Evolutionary conservation across 2,113 vertebrate species (phyloP).

Genomic region (Actenoides hombroni): DNA sequence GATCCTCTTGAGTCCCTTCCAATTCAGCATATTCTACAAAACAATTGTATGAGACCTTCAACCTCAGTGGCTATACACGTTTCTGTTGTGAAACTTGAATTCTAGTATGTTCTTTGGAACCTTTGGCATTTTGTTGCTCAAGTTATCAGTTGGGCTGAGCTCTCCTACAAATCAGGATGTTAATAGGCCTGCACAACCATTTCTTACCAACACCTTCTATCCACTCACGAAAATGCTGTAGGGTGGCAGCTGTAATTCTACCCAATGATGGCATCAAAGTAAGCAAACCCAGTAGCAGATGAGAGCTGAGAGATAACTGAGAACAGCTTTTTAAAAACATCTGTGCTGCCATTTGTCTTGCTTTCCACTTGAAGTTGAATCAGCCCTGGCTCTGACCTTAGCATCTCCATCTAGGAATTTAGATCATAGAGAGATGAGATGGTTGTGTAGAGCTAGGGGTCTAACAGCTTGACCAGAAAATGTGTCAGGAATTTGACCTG

Average conservation of each 20-base stretch:
- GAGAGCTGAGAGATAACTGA: neutral
- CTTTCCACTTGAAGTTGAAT: neutral
- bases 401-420: neutral
- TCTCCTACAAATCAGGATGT: neutral
- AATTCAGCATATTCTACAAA: neutral
- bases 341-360: conserved; percentile 1
- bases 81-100: neutral
- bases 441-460: neutral
- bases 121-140: neutral
- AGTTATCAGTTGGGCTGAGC: neutral
- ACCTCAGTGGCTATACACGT: neutral
- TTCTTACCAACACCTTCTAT: neutral
- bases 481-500: neutral
- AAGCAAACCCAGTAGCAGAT: neutral
- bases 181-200: neutral
- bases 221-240: neutral
- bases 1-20: neutral
- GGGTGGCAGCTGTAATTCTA: neutral
- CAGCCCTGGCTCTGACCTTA: neutral
- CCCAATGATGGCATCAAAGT: neutral
- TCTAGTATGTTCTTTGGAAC: neutral
- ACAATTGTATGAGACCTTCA: neutral
- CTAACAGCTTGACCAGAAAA: neutral
- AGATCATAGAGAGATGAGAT: neutral
- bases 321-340: neutral